Conservation (phyloP, 2,113 vertebrate genomes). For the Shinisaurus crocodilurus region DNA sequence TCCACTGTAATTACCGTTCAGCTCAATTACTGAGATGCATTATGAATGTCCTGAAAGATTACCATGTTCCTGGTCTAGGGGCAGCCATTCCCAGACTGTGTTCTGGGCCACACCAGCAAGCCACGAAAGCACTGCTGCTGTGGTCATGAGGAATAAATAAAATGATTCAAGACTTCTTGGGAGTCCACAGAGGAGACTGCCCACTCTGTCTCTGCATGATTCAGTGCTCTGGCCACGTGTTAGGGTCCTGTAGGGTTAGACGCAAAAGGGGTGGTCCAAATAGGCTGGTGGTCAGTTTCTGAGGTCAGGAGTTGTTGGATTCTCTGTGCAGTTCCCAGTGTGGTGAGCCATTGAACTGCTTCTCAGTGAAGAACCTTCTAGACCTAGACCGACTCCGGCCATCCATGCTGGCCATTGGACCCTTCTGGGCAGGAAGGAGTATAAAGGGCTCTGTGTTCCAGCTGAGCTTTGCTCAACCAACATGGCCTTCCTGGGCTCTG, state of each 20-base stretch:
- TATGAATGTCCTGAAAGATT: constrained; percentile 51
- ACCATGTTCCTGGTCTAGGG: constrained; percentile 50
- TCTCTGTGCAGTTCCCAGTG: neutral
- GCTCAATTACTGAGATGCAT: constrained; percentile 64
- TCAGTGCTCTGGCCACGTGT: neutral
- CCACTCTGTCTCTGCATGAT: neutral
- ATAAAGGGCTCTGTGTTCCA: neutral
- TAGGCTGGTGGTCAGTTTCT: neutral
- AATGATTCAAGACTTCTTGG: neutral
- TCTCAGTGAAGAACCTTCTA: neutral
- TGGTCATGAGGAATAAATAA: neutral
- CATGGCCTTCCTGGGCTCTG: neutral
- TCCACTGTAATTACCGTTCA: constrained; percentile 53
- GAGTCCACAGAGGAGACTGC: too few relatives aligned
- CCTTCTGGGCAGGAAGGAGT: too few relatives aligned
- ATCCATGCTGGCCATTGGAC: neutral
- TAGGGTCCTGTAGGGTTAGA: too few relatives aligned
- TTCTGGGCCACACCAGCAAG: neutral
- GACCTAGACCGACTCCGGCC: neutral
- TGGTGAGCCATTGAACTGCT: neutral
- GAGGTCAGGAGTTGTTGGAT: neutral
- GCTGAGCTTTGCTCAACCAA: neutral
- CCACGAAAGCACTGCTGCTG: neutral
- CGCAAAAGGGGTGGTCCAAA: neutral
- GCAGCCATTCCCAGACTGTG: constrained; percentile 39